Base-by-base conservation (phyloP, 2,888 invertebrate genomes). In the Tinea trinotella region DNA sequence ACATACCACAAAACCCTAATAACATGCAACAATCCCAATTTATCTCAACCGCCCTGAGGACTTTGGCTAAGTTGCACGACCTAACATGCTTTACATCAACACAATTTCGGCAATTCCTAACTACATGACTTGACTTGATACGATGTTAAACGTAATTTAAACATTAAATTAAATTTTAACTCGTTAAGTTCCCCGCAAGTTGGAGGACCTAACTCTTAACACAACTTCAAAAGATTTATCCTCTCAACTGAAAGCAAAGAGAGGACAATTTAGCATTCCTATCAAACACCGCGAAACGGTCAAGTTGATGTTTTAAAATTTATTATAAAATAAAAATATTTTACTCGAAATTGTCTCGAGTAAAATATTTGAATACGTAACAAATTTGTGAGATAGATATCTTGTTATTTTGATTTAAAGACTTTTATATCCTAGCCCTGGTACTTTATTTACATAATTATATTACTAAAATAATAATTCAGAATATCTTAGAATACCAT, bases 141-240 rank as follows among this genome's bases (percentile, higher is more conserved):
- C 18, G 48, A 48, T 20, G 18, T 48, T 48, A 20, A 48, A 46
- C 46, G 10, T 46, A 46, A 46, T 17, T 46, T 46, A 46, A 46
- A 48, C 48, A 48, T 18, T 18, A 48, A 48, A 48, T 48, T 48
- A 18, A 48, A 48, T 48, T 48, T 48, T 48, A 20, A 48, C 48
- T 48, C 40, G 15, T 40, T 17, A 17, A 40, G 40, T 40, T 40
- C 19, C 18, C 20, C 18, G 6, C 48, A 48, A 48, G 20, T 48
- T 9, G 48, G n/a, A 20, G 48, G 48, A 19, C 48, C 48, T 19
- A 48, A 48, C 15, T 40, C 40, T 48, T 48, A 48, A 48, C 48
- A 48, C 48, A 19, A 18, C 19, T 48, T 18, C 19, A 15, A 19
- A 40, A 40, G 40, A 40, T 40, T 40, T 40, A 40, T 15, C 40